Evolutionary conservation across 1,140 invertebrate species (phyloP).

Genomic region (Drosophila athabasca): DNA sequence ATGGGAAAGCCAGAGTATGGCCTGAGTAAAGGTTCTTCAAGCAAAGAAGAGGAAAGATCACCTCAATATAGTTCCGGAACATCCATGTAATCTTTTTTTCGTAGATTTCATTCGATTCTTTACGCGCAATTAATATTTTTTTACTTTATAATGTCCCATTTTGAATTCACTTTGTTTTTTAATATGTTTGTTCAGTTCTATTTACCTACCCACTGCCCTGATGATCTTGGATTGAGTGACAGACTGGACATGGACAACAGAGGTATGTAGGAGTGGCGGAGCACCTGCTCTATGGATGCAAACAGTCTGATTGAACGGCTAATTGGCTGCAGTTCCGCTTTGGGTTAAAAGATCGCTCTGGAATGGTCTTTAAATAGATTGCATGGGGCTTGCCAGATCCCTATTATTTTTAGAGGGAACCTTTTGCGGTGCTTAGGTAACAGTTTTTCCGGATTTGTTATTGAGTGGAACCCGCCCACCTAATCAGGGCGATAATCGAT

Average conservation of each 20-base stretch:
- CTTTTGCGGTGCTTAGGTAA: slow-evolving; percentile 17
- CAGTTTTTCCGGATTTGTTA: slow-evolving; percentile 35
- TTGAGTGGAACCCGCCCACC: slow-evolving; percentile 49
- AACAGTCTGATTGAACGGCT: slow-evolving; percentile 18
- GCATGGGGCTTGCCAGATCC: slow-evolving; percentile 6
- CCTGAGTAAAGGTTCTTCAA: slow-evolving; percentile 7
- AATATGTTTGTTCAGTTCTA: too few relatives aligned
- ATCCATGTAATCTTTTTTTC: too few relatives aligned
- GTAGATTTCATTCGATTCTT: too few relatives aligned
- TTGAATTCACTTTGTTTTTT: too few relatives aligned
- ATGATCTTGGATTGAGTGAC: too few relatives aligned
- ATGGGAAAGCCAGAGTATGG: slow-evolving; percentile 21
- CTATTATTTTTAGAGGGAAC: slow-evolving; percentile 58
- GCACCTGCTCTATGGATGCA: slow-evolving; percentile 7
- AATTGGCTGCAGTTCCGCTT: slow-evolving; percentile 32
- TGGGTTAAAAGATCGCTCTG: slow-evolving; percentile 26
- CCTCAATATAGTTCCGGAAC: too few relatives aligned
- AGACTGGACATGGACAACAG: too few relatives aligned
- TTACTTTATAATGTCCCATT: too few relatives aligned
- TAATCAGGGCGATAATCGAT: slow-evolving; percentile 37
- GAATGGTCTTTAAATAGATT: slow-evolving; percentile 38
- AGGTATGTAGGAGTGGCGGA: too few relatives aligned
- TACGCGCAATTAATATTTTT: too few relatives aligned
- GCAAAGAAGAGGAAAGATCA: too few relatives aligned
- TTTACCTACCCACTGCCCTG: too few relatives aligned